These are phyloP conservation scores for Procambarus virginalis DNA, from an alignment of 1,140 invertebrate genomes.

Conservation along the genomic window DNA sequence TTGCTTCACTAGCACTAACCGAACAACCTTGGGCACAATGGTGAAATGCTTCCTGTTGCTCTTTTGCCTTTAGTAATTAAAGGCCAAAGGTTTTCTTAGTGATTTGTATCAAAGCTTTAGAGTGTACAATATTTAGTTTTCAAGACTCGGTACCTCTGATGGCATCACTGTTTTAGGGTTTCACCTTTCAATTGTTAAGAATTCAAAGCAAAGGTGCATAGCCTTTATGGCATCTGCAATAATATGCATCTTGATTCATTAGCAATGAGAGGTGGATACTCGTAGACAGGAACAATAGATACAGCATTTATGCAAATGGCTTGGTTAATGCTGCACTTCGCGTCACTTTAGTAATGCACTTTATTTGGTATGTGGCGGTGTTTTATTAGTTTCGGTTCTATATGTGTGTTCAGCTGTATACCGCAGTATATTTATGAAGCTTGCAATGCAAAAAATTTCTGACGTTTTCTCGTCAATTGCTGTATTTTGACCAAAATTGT, in stretches of 20 bases:
- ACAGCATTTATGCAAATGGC: neutral
- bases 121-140: neutral
- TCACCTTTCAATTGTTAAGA: neutral
- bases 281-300: neutral
- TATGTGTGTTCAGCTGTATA: neutral
- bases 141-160: neutral
- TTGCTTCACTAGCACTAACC: too few relatives aligned
- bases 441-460: too few relatives aligned
- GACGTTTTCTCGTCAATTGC: too few relatives aligned
- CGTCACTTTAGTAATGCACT: neutral
- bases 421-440: neutral
- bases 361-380: neutral
- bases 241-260: neutral
- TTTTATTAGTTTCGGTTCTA: neutral
- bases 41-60: neutral
- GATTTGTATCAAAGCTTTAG: neutral
- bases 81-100: too few relatives aligned
- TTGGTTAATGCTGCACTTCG: neutral
- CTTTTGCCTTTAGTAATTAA: neutral
- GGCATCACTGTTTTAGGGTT: neutral
- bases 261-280: neutral
- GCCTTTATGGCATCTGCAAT: too few relatives aligned
- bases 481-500: too few relatives aligned
- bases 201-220: neutral
- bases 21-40: neutral